Percentiles rank a stretch among this genome's conserved stretches.
phyloP scores from a whole-genome alignment of 2,797 vertebrate genomes.

The Brachyalestes nurse region DNA sequence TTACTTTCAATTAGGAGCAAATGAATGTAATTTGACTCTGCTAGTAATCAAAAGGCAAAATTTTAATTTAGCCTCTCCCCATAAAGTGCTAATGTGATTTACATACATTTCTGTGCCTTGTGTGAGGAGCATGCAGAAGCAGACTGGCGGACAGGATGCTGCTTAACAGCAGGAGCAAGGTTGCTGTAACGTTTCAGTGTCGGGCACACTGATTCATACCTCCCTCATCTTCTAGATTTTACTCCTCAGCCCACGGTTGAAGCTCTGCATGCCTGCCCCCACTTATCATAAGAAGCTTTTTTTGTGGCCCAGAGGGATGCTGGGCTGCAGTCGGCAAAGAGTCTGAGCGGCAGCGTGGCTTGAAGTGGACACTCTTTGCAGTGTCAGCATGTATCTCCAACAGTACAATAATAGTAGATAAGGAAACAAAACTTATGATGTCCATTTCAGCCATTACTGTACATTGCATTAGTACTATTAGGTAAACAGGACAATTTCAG shows the following conservation, averaged over 20 bases:
- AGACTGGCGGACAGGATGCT: constrained; percentile 23
- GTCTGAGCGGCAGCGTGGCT: background rate
- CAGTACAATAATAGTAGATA: background rate
- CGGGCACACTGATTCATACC: constrained; percentile 41
- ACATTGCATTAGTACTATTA: constrained; percentile 7
- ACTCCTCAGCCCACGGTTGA: constrained; percentile 34
- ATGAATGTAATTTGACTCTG: constrained; percentile 35
- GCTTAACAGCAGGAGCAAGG: constrained; percentile 39
- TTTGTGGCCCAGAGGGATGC: constrained; percentile 24
- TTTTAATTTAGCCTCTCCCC: constrained; percentile 25
- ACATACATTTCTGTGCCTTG: constrained; percentile 8
- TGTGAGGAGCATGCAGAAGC: background rate
- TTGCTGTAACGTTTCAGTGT: constrained; percentile 44
- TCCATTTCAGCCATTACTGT: background rate
- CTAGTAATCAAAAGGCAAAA: constrained; percentile 38
- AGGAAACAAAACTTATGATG: background rate
- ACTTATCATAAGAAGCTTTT: constrained; percentile 48
- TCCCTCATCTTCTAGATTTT: constrained; percentile 31
- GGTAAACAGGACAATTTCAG: background rate
- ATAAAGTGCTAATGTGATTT: constrained; percentile 34
- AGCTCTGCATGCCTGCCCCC: constrained; percentile 33
- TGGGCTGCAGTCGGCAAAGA: constrained; percentile 14
- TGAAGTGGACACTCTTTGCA: constrained; percentile 25
- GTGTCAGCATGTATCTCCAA: constrained; percentile 5
- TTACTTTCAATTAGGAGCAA: constrained; percentile 34